Percentiles rank a stretch among this genome's conserved stretches.
These are phyloP conservation scores for Congeria kusceri DNA, from an alignment of 2,888 invertebrate species.

Conservation along the genomic window DNA sequence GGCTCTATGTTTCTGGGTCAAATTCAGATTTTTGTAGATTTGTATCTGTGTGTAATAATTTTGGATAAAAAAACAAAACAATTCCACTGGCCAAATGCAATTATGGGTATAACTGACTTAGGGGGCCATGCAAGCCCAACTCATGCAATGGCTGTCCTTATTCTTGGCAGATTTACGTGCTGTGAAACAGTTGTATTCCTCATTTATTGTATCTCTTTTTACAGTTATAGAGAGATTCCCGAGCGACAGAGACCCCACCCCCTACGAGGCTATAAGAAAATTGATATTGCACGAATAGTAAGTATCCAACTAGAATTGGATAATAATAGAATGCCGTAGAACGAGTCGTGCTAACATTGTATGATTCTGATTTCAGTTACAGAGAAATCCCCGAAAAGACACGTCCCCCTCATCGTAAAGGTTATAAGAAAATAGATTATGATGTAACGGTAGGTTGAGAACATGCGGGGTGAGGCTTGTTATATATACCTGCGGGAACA, in stretches of 20 bases:
- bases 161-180: too few species aligned
- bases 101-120: too few species aligned
- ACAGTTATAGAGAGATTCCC: constrained; percentile 44
- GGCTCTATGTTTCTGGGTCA: too few species aligned
- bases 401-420: constrained; percentile 3
- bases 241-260: not conserved
- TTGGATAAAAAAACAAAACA: too few species aligned
- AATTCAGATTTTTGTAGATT: too few species aligned
- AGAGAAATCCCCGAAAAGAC: constrained; percentile 38
- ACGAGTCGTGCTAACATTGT: not conserved
- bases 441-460: constrained; percentile 25
- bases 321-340: not conserved
- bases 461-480: constrained; percentile 22
- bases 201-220: constrained; percentile 13
- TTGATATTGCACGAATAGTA: constrained; percentile 40
- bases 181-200: too few species aligned
- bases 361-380: constrained; percentile 55
- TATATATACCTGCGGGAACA: too few species aligned
- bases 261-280: constrained; percentile 40
- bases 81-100: too few species aligned
- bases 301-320: constrained; percentile 30
- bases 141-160: too few species aligned
- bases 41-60: too few species aligned
- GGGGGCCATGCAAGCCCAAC: too few species aligned
- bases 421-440: constrained; percentile 22